Evolutionary conservation across 2,888 invertebrate species (phyloP).

Genomic region (Drosophila differens): DNA sequence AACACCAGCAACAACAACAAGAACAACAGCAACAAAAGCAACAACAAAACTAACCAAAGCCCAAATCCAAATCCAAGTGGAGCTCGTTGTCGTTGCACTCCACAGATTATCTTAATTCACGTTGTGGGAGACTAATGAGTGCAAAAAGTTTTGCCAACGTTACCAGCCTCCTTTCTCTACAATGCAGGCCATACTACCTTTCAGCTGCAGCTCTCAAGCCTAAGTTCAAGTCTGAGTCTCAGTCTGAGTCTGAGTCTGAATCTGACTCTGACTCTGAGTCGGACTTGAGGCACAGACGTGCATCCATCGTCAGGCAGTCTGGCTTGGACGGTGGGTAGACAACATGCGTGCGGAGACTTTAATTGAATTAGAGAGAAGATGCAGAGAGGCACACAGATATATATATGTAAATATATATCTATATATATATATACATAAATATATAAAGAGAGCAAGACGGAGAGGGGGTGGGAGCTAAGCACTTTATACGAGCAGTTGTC

Average conservation of each 20-base stretch:
- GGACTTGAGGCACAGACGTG: conserved; percentile 14
- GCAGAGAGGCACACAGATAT: background rate
- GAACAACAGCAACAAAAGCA: background rate
- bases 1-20: background rate
- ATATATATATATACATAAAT: background rate
- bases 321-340: conserved; percentile 27
- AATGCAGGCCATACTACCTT: conserved; percentile 10
- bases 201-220: background rate
- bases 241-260: background rate
- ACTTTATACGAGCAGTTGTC: conserved; percentile 37
- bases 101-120: conserved; percentile 85
- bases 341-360: conserved; percentile 64
- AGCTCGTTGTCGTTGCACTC: conserved; percentile 54
- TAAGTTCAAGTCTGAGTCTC: background rate
- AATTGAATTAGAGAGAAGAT: conserved; percentile 72
- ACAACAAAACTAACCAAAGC: background rate
- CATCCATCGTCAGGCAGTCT: conserved; percentile 42
- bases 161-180: conserved; percentile 47
- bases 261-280: background rate
- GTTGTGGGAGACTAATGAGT: conserved; percentile 86
- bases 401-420: background rate
- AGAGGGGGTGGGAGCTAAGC: background rate
- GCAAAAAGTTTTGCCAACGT: conserved; percentile 72
- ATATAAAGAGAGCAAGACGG: background rate
- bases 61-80: conserved; percentile 33